Evolutionary conservation across 2,888 invertebrate species (phyloP), one percentile per base, ranked within the genome.

Genomic region (Lobophora halterata): DNA sequence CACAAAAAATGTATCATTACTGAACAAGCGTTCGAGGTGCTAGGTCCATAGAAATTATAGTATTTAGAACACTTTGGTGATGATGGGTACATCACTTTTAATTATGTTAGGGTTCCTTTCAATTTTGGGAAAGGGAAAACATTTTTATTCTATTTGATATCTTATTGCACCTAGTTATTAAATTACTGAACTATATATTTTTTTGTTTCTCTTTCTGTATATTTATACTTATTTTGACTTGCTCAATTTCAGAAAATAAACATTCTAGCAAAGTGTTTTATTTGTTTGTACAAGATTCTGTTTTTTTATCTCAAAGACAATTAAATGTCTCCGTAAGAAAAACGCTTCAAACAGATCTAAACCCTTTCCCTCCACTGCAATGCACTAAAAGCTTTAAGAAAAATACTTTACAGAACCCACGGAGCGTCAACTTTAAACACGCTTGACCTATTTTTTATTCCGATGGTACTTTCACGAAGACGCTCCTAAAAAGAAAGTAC

Each of bases 401-500:
- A 37, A 34, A 32, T 31, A 26, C 26, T 18, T 14, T 12, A 28
- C 58, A 6, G 54, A 58, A 55, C 56, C 54, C 37, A 18, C 27
- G 3, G 21, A 25, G 34, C 32, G 41, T 50, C 32, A 55, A 49
- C 33, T 37, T 31, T n/a, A 24, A 48, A 50, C 48, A 35, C 43
- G 44, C 47, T 52, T 58, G 49, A 51, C 52, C 62, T 65, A 65
- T 69, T 64, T 65, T 60, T 56, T 58, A 51, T 60, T 56, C 52
- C 43, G 45, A 46, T 46, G 37, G 58, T 67, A 76, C 78, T 77
- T 79, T 78, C 78, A 68, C 78, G 76, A 73, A 79, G 81, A 80
- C 66, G 71, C 54, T 70, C 72, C 74, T 61, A 76, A 79, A 79
- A 75, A 72, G 79, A 82, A 82, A 79, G 79, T 77, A 67, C 58